Conservation (phyloP, 2,888 invertebrate genomes). For the Limnephilus lunatus region DNA sequence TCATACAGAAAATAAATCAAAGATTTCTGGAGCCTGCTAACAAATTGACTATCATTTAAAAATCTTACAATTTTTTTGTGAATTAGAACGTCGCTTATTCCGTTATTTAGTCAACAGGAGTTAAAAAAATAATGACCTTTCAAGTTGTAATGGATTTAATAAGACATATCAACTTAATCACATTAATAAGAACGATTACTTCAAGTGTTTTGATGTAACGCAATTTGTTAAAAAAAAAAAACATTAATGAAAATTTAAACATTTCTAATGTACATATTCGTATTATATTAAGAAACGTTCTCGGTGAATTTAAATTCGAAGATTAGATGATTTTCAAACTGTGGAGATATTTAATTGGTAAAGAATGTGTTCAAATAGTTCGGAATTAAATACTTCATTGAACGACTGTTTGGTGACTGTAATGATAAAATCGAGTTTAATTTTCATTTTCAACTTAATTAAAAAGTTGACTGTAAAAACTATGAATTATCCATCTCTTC, state of each 20-base stretch:
- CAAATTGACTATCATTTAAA: background rate
- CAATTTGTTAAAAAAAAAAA: slow-evolving; percentile 12
- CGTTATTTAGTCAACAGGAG: background rate
- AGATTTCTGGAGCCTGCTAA: background rate
- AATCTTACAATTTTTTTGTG: background rate
- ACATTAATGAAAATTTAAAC: slow-evolving; percentile 10
- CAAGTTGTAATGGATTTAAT: background rate
- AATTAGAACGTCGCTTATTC: background rate
- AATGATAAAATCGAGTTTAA: no score
- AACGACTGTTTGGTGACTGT: no score
- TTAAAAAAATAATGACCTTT: slow-evolving; percentile 7
- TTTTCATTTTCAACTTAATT: no score
- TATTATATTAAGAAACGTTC: background rate
- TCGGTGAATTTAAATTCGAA: background rate
- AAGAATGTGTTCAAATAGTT: background rate
- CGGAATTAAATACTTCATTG: no score
- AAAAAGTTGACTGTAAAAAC: no score
- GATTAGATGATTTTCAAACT: background rate
- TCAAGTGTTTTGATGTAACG: background rate
- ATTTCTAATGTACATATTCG: background rate
- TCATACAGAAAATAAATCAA: background rate
- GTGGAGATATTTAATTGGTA: background rate
- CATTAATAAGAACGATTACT: background rate
- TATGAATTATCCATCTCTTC: no score
- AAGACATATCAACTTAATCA: slow-evolving; percentile 23